A percentile compares a stretch with the other conserved stretches of the same genome.
Evolutionary conservation across 2,797 vertebrate species (phyloP).

Genomic region (Lacerta viridis): DNA sequence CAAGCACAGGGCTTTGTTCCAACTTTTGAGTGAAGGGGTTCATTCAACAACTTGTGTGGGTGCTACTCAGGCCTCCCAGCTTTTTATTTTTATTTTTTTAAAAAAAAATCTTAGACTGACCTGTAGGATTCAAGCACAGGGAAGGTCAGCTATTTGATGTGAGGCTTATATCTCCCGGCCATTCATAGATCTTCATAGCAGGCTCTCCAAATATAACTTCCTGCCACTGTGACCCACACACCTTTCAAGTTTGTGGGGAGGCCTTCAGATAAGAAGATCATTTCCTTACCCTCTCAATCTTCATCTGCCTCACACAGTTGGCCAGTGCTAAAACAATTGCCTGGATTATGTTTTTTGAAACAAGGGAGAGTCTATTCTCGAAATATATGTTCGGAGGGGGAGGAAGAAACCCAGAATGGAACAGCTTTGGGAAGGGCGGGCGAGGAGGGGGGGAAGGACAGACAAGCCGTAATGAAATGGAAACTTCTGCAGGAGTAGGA

Average conservation of each 20-base stretch:
- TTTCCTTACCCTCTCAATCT: constrained; percentile 55
- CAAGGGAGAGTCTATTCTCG: constrained; percentile 56
- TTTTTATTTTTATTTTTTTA: constrained; percentile 3
- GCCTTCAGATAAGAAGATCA: constrained; percentile 61
- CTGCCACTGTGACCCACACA: constrained; percentile 71
- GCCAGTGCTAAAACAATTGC: constrained; percentile 39
- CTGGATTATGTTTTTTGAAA: constrained; percentile 32
- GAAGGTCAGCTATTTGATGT: constrained; percentile 75
- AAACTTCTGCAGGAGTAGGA: constrained; percentile 65
- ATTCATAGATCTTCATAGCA: constrained; percentile 67
- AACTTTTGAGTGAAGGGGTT: constrained; percentile 69
- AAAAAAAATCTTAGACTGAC: constrained; percentile 69
- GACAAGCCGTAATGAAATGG: constrained; percentile 48
- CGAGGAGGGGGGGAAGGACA: too few relatives aligned
- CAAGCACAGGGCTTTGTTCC: constrained; percentile 75
- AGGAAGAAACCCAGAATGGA: neutral
- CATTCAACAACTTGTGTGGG: constrained; percentile 55
- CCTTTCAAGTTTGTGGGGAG: constrained; percentile 70
- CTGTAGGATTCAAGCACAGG: constrained; percentile 65
- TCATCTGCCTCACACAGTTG: constrained; percentile 55
- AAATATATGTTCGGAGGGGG: constrained; percentile 31
- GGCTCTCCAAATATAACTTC: constrained; percentile 70
- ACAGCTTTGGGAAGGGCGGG: neutral
- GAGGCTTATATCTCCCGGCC: constrained; percentile 71
- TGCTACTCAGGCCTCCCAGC: constrained; percentile 69